Evolutionary conservation across 2,797 vertebrate genomes (phyloP), one percentile per base, ranked within the genome.

Genomic region (Toxotes lorentzi): DNA sequence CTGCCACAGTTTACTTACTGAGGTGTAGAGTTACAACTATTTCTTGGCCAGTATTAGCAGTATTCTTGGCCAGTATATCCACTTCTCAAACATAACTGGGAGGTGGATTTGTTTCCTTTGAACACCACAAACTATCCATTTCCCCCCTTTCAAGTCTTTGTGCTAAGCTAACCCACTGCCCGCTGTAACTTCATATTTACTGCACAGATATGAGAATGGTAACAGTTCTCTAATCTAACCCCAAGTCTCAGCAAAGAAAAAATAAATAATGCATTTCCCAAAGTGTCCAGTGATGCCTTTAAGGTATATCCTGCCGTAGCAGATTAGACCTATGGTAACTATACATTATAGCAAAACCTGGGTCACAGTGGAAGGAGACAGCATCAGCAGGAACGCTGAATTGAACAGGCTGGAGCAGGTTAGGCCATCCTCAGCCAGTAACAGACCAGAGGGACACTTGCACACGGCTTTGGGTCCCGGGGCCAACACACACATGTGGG

Each of bases 401-500:
- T 97, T 92, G 0, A 75, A 83, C 24, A 94, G 32, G 23, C 88
- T 91, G 63, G 96, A 86, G 86, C 97, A 99, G 30, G 86, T 94
- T 51, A 93, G 77, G 2, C 88, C 87, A 14, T 97, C 95, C 0
- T 92, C 90, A 0, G 93, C 90, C 84, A 98, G 87, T 1, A 91
- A 54, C 17, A 97, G 88, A 30, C 93, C 92, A 0, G 83, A 0
- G 0, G 96, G 97, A 88, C 97, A 99, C 45, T 84, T 95, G 83
- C 97, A 99, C 47, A 94, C 95, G 11, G 95, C 96, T 0, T 82
- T 73, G 0, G 92, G 91, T 24, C 88, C 86, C 0, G 94, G 82
- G 0, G 95, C 95, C 86, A 98, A 90, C 51, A 97, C 94, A 63
- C 98, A 99, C 66, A 97, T 71, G 81, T 98, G 96, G n/a, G 97